Percentiles rank a stretch among this genome's conserved stretches.
phyloP scores from a whole-genome alignment of 23 tunicate genomes.

The Clavelina lepadiformis region DNA sequence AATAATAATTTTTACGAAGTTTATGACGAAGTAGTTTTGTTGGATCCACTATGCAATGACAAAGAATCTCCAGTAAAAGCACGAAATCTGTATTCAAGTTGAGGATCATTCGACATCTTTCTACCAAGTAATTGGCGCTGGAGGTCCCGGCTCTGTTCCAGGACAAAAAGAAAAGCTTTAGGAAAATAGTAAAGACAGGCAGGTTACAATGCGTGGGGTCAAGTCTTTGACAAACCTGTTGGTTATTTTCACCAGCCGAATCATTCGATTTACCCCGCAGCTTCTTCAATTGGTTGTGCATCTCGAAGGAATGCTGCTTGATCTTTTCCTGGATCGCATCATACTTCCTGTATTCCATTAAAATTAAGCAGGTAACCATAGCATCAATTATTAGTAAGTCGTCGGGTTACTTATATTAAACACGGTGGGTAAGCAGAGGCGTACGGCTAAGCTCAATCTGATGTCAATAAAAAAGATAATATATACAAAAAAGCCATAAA shows the following conservation, averaged over 20 bases:
- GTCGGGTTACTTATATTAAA: too few relatives aligned
- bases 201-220: not conserved
- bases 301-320: slow-evolving; percentile 23
- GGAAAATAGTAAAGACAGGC: not conserved
- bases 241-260: too few relatives aligned
- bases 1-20: too few relatives aligned
- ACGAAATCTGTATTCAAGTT: slow-evolving; percentile 37
- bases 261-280: too few relatives aligned
- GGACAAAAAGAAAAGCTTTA: not conserved
- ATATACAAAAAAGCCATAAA: too few relatives aligned
- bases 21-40: slow-evolving; percentile 18
- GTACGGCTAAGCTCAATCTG: too few relatives aligned
- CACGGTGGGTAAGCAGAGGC: too few relatives aligned
- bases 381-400: too few relatives aligned
- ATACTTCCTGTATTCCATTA: slow-evolving; percentile 31
- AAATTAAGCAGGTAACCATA: too few relatives aligned
- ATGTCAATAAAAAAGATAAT: too few relatives aligned
- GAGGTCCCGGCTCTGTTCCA: slow-evolving; percentile 20
- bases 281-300: slow-evolving; percentile 33
- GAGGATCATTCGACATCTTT: slow-evolving; percentile 16
- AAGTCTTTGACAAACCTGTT: too few relatives aligned
- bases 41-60: slow-evolving; percentile 24
- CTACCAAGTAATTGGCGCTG: slow-evolving; percentile 24
- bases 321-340: slow-evolving; percentile 28
- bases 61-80: slow-evolving; percentile 38